Evolutionary conservation across 2,888 invertebrate genomes (phyloP).

Genomic region (Julus scanicus): DNA sequence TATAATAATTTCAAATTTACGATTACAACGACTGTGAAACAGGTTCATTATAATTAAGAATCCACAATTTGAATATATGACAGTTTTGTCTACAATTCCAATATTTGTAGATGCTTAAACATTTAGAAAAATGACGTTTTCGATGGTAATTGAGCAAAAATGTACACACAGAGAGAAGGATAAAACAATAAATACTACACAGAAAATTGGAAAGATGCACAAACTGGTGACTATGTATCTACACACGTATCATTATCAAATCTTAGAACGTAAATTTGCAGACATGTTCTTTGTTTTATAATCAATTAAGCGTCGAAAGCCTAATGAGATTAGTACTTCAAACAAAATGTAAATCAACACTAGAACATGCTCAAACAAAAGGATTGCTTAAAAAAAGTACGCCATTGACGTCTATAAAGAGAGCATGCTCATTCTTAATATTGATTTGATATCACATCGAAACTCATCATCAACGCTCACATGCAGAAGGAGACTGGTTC

Average conservation of each 20-base stretch:
- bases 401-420: not conserved
- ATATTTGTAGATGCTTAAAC: no score
- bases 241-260: conserved; percentile 13
- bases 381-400: not conserved
- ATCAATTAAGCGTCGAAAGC: not conserved
- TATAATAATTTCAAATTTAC: no score
- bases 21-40: no score
- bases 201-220: conserved; percentile 18
- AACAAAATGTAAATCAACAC: conserved; percentile 29
- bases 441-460: not conserved
- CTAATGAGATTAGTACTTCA: conserved; percentile 17
- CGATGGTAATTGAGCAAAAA: not conserved
- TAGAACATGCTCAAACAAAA: not conserved
- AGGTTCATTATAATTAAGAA: no score
- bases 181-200: conserved; percentile 22
- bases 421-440: conserved; percentile 22
- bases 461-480: conserved; percentile 34
- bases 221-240: conserved; percentile 7
- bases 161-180: not conserved
- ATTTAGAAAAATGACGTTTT: no score
- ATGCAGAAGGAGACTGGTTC: conserved; percentile 29
- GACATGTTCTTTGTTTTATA: not conserved
- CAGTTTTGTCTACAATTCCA: no score
- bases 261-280: not conserved
- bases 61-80: no score